Base-by-base conservation (phyloP, 2,888 invertebrate species). In the Hoplodrina blanda region DNA sequence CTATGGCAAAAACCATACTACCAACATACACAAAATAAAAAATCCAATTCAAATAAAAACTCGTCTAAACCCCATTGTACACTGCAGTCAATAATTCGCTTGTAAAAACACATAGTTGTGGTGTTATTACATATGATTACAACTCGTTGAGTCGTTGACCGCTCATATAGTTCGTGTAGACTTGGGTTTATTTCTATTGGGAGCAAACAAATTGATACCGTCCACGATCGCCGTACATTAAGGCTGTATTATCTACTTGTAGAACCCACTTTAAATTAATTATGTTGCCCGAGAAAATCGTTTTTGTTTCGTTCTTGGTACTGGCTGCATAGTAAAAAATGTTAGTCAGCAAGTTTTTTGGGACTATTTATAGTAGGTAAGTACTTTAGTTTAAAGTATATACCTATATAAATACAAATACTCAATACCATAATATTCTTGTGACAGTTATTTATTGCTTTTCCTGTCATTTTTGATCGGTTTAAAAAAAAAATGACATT, bases 101-200 rank as follows among this genome's bases (percentile, higher is more conserved):
- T 73, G 84, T 87, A 87, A 85, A 81, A 85, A 84, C 73, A 83
- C 63, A 79, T 82, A 67, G 82, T 80, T 77, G 85, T 74, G 73
- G 69, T 78, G 75, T 89, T 85, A 89, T 88, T 86, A 87, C 81
- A 82, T 82, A 84, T 90, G 85, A 90, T 91, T 89, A 92, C 85
- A 81, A 82, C 88, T 85, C 87, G 85, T 85, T 90, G 90, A 92
- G 91, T 85, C 91, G 86, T 87, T 91, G 91, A 92, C 91, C 88
- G 82, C 78, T 83, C 84, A 86, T 87, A 85, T 83, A 78, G 85
- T 86, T 82, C 78, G 76, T 78, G 81, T 78, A 79, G 82, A 69
- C 70, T 62, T 46, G 37, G 63, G 60, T 63, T 82, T 74, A 78
- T 80, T 76, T 60, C 72, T 78, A 81, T 83, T 81, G 76, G 68